phyloP scores from a whole-genome alignment of 2,888 invertebrate genomes.

The Yponomeuta malinellus region DNA sequence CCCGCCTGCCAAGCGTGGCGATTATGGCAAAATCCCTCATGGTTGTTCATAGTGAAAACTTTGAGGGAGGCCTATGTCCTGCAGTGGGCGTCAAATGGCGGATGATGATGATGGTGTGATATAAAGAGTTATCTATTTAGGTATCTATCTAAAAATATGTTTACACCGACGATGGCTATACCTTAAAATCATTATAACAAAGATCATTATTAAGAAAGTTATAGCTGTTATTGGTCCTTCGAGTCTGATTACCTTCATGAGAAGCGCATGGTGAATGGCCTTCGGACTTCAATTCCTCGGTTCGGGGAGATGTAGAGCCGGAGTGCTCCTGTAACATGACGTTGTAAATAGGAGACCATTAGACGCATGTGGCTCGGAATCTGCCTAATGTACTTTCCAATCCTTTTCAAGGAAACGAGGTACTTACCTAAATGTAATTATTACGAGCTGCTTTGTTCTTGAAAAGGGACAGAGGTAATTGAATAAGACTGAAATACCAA shows the following conservation, averaged over 20 bases:
- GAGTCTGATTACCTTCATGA: constrained; percentile 43
- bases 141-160: no score
- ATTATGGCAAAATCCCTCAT: no score
- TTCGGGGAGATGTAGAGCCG: constrained; percentile 50
- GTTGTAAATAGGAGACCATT: constrained; percentile 26
- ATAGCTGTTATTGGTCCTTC: constrained; percentile 1
- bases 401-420: background rate
- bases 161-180: no score
- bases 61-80: no score
- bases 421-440: background rate
- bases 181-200: background rate
- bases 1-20: no score
- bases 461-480: background rate
- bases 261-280: constrained; percentile 52
- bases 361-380: background rate
- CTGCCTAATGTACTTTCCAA: background rate
- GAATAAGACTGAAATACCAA: no score
- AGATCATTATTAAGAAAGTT: background rate
- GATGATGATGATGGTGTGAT: no score
- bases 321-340: constrained; percentile 47
- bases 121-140: no score
- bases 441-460: background rate
- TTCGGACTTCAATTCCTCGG: constrained; percentile 45
- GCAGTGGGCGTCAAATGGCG: no score
- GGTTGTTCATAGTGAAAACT: no score